Evolutionary conservation across 2,888 invertebrate species (phyloP).

Genomic region (Tiphia femorata): DNA sequence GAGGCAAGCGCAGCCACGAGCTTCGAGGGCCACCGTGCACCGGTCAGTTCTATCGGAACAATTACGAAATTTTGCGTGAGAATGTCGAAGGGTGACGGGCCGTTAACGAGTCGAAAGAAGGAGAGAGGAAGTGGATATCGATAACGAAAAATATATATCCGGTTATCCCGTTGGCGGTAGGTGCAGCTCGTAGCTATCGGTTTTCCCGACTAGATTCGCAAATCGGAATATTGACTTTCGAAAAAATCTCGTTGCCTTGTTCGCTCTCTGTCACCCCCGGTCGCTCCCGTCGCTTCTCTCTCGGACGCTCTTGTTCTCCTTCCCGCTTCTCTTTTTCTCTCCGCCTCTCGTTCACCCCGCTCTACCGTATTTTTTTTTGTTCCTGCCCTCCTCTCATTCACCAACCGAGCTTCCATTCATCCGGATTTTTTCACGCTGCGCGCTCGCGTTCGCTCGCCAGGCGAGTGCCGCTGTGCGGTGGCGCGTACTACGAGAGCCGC

Average conservation of each 20-base stretch:
- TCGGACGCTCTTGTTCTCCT: neutral
- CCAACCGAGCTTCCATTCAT: slow-evolving; percentile 1
- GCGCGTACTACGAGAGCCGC: slow-evolving; percentile 7
- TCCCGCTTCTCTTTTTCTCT: slow-evolving; percentile 24
- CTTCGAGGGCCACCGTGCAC: no score
- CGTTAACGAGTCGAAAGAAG: neutral
- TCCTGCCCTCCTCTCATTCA: slow-evolving; percentile 4
- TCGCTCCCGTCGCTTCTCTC: no score
- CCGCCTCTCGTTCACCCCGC: no score
- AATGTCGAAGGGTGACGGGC: neutral
- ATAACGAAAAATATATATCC: slow-evolving; percentile 4
- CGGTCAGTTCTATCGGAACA: no score
- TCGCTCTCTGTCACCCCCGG: no score
- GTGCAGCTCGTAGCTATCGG: slow-evolving; percentile 5
- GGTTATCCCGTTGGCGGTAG: neutral
- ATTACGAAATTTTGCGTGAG: no score
- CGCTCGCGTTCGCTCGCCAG: neutral
- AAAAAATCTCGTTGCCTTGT: neutral
- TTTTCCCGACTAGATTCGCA: slow-evolving; percentile 2
- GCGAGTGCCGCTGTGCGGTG: neutral
- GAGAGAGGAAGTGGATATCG: neutral
- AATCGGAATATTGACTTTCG: neutral
- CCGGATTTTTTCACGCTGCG: neutral
- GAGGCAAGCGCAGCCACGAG: no score
- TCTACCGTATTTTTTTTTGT: no score